Percentiles rank a stretch among this genome's conserved stretches.
Conservation (phyloP, 2,888 invertebrate genomes). For the Macrosoma leucophasiata region DNA sequence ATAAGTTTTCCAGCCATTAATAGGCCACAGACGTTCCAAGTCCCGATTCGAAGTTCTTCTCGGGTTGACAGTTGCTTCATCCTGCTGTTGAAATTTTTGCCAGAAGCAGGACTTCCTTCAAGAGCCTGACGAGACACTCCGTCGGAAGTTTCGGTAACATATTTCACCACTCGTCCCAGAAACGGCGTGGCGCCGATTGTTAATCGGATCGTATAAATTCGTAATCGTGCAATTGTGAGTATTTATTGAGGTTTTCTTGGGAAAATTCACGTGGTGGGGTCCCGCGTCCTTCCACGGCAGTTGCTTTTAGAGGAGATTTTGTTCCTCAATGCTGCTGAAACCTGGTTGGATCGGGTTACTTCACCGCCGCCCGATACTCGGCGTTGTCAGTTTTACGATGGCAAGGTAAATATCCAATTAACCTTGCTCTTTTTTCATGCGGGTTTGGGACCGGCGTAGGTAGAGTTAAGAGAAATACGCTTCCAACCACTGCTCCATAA, state of each 20-base stretch:
- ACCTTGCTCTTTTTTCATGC: too few relatives aligned
- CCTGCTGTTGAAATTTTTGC: too few relatives aligned
- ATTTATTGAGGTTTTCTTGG: constrained; percentile 4
- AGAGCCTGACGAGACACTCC: too few relatives aligned
- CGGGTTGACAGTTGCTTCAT: too few relatives aligned
- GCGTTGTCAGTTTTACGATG: not conserved
- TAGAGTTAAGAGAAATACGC: too few relatives aligned
- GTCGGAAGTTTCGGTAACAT: constrained; percentile 6
- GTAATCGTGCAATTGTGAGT: not conserved
- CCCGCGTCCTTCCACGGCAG: constrained; percentile 12
- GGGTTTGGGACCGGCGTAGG: too few relatives aligned
- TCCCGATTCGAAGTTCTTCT: too few relatives aligned
- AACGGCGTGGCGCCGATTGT: constrained; percentile 10
- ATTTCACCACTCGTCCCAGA: constrained; percentile 15
- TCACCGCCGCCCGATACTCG: constrained; percentile 1
- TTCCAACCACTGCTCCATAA: too few relatives aligned
- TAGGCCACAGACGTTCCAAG: too few relatives aligned
- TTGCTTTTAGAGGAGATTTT: constrained; percentile 5
- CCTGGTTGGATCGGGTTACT: not conserved
- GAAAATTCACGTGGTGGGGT: constrained; percentile 5
- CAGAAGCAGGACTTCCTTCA: too few relatives aligned
- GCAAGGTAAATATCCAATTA: too few relatives aligned
- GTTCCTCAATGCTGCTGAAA: not conserved
- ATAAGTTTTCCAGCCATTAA: too few relatives aligned
- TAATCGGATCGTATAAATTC: constrained; percentile 10